Evolutionary conservation across 2,113 vertebrate genomes (phyloP).

Genomic region (Microcebus tavaratra): DNA sequence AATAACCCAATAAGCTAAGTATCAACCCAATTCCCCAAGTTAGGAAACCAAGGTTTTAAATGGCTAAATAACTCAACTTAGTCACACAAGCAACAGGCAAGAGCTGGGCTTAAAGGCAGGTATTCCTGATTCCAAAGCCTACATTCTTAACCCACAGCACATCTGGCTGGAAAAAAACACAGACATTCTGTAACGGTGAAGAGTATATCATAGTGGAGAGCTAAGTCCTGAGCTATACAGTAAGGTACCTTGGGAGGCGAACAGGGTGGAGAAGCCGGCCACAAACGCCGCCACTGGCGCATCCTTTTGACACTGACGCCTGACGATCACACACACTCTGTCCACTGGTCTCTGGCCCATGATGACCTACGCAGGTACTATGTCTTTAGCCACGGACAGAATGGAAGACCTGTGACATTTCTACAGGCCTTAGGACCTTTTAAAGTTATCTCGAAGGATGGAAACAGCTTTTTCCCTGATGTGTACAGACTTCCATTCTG

Average conservation of each 20-base stretch:
- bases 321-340: background rate
- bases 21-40: background rate
- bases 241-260: background rate
- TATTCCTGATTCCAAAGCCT: background rate
- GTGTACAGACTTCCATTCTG: background rate
- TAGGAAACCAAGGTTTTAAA: conserved; percentile 31
- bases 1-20: background rate
- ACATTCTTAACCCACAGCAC: background rate
- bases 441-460: background rate
- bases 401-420: background rate
- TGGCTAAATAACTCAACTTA: background rate
- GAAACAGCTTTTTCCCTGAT: background rate
- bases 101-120: background rate
- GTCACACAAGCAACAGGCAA: background rate
- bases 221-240: background rate
- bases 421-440: background rate
- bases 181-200: background rate
- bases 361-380: background rate
- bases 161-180: background rate
- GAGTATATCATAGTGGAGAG: background rate
- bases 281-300: background rate
- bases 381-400: background rate
- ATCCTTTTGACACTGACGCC: background rate
- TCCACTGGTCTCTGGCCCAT: background rate
- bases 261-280: background rate